Conservation (phyloP, 2,113 vertebrate genomes). For the Mus spicilegus region DNA sequence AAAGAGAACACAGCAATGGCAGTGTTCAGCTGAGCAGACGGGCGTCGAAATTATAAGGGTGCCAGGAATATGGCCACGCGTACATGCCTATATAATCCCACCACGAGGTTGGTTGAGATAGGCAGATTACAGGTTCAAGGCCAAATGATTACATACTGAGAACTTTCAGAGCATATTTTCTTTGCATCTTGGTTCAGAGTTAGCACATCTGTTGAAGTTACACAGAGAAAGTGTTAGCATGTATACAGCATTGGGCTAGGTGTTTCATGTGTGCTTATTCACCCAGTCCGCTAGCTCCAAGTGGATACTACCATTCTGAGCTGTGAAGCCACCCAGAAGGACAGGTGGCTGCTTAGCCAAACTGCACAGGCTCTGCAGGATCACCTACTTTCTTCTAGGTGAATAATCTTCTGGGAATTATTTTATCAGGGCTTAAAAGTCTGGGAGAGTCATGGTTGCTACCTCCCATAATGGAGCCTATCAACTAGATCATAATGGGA, state of each 20-base stretch:
- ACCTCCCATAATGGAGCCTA: not conserved
- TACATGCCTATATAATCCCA: not conserved
- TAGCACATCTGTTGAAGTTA: not conserved
- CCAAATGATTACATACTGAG: not conserved
- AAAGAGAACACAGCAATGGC: not conserved
- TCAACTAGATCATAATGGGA: not conserved
- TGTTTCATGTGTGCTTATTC: not conserved
- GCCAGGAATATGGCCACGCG: not conserved
- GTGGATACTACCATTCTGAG: not conserved
- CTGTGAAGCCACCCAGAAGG: not conserved
- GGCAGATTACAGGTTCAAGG: not conserved
- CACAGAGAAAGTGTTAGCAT: not conserved
- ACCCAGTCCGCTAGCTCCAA: not conserved
- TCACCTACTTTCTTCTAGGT: not conserved
- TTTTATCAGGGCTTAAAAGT: not conserved
- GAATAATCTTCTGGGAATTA: not conserved
- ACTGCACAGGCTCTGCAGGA: not conserved
- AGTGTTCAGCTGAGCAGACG: not conserved
- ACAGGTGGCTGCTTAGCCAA: not conserved
- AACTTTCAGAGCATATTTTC: not conserved
- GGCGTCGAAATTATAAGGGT: not conserved
- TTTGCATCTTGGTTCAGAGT: not conserved
- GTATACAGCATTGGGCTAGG: too few relatives aligned
- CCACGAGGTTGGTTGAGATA: not conserved
- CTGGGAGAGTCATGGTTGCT: not conserved